Evolutionary conservation across 2,797 vertebrate species (phyloP).

Genomic region (Crypturellus tataupa): DNA sequence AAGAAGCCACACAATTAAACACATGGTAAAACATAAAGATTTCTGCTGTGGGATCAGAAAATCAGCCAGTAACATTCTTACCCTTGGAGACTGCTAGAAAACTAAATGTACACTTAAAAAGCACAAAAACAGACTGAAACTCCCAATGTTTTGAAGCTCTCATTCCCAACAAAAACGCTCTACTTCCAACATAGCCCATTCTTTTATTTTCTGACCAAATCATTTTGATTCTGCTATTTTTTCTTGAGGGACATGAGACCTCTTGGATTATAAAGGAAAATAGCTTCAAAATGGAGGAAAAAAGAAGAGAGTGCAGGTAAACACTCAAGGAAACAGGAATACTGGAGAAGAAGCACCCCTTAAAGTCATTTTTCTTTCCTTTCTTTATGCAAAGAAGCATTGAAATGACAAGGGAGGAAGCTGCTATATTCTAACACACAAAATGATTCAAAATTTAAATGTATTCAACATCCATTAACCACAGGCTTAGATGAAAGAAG

Average conservation of each 20-base stretch:
- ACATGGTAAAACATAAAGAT: neutral
- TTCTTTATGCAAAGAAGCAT: constrained; percentile 8
- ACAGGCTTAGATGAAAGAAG: constrained; percentile 56
- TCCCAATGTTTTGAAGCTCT: neutral
- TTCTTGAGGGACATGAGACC: neutral
- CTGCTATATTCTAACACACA: neutral
- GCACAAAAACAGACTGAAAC: neutral
- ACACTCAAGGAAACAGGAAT: neutral
- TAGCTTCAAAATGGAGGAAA: neutral
- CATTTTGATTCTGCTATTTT: neutral
- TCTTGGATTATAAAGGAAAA: neutral
- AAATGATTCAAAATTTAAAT: constrained; percentile 54
- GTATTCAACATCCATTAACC: constrained; percentile 45
- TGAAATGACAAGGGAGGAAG: constrained; percentile 10
- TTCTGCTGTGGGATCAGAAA: neutral
- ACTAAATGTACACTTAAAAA: neutral
- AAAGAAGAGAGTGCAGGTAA: neutral
- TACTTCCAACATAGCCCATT: neutral
- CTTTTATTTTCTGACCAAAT: neutral
- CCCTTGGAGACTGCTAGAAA: neutral
- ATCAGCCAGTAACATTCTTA: neutral
- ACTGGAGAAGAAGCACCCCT: neutral
- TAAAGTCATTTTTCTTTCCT: constrained; percentile 20
- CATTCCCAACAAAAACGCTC: neutral
- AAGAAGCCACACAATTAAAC: neutral